Evolutionary conservation across 1,140 invertebrate species (phyloP).

Genomic region (Cydia amplana): DNA sequence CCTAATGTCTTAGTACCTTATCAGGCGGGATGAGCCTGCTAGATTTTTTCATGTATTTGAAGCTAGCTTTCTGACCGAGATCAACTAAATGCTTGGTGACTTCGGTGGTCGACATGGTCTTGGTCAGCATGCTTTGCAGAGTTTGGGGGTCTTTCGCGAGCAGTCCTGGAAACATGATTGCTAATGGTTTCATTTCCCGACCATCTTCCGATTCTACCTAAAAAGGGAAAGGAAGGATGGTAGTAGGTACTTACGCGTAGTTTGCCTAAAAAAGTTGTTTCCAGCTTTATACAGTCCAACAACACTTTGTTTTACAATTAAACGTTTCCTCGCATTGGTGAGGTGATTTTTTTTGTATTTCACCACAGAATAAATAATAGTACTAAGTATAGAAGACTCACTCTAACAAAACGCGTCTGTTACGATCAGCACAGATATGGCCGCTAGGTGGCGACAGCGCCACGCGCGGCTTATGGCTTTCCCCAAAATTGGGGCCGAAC

Average conservation of each 20-base stretch:
- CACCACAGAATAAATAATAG: too few species aligned
- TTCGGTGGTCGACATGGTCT: slow-evolving; percentile 69
- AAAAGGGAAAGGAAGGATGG: slow-evolving; percentile 10
- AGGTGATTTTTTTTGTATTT: too few species aligned
- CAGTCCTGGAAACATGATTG: slow-evolving; percentile 61
- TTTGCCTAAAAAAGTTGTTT: too few species aligned
- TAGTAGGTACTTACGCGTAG: not conserved
- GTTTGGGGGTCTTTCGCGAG: slow-evolving; percentile 57
- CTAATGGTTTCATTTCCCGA: slow-evolving; percentile 57
- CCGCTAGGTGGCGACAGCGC: too few species aligned
- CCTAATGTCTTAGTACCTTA: slow-evolving; percentile 48
- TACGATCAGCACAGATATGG: too few species aligned
- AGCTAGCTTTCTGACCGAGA: slow-evolving; percentile 64
- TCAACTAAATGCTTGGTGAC: slow-evolving; percentile 63
- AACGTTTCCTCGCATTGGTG: too few species aligned
- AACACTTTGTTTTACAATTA: too few species aligned
- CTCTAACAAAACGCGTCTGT: too few species aligned
- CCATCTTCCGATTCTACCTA: slow-evolving; percentile 62
- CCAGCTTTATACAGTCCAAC: too few species aligned
- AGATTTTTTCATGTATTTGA: slow-evolving; percentile 65
- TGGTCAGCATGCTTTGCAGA: slow-evolving; percentile 57
- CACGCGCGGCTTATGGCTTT: too few species aligned
- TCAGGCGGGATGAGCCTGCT: slow-evolving; percentile 59
- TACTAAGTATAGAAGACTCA: too few species aligned
- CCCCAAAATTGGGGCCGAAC: too few species aligned